Conservation (phyloP, 2,113 vertebrate species). For the Brevimyrus niger region DNA sequence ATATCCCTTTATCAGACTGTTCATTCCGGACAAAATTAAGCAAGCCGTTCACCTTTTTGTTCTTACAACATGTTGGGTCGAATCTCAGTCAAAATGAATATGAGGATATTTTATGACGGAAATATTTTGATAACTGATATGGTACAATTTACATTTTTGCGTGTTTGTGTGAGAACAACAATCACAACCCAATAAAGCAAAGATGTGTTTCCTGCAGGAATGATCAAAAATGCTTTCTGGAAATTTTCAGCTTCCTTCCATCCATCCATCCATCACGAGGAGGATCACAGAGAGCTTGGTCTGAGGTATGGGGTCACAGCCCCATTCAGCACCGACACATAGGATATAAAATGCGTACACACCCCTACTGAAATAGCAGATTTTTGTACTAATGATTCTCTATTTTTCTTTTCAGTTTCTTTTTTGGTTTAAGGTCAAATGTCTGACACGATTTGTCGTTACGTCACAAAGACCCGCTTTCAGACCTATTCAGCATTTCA, state of each 20-base stretch:
- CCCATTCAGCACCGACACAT: background rate
- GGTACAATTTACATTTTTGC: background rate
- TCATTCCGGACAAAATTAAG: background rate
- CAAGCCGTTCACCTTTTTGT: background rate
- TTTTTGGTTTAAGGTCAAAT: background rate
- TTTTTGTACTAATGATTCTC: background rate
- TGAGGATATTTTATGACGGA: background rate
- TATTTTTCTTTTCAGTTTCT: background rate
- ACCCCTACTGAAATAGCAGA: background rate
- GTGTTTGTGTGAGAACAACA: background rate
- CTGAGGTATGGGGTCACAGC: background rate
- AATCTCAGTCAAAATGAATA: background rate
- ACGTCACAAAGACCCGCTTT: background rate
- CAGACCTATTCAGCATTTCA: background rate
- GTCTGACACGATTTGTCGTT: background rate
- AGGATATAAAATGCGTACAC: background rate
- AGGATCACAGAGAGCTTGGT: background rate
- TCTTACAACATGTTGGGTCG: background rate
- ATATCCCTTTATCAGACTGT: background rate
- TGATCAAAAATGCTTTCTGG: background rate
- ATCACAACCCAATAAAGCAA: background rate
- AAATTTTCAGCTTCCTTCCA: background rate
- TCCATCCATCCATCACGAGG: background rate
- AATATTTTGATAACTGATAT: background rate
- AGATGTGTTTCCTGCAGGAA: background rate